Evolutionary conservation across 2,113 vertebrate genomes (phyloP).

Genomic region (Channa argus): DNA sequence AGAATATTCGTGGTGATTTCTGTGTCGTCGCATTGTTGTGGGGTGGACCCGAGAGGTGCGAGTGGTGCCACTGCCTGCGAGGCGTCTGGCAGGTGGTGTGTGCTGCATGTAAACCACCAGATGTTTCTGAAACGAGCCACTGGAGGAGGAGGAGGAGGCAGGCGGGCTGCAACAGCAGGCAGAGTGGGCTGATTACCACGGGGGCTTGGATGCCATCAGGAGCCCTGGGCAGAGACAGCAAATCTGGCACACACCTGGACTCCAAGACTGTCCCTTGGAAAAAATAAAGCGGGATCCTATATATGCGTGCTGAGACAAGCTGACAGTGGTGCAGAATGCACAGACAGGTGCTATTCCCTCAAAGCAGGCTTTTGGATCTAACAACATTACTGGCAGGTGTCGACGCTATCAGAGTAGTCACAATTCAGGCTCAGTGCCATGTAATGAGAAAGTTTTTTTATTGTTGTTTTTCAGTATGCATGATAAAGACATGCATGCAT

Average conservation of each 20-base stretch:
- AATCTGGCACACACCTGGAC: constrained; percentile 82
- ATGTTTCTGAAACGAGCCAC: constrained; percentile 83
- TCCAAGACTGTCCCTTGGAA: constrained; percentile 79
- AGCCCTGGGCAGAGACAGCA: constrained; percentile 81
- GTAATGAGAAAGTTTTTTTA: constrained; percentile 61
- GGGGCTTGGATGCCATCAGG: constrained; percentile 83
- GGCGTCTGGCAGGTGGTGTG: constrained; percentile 83
- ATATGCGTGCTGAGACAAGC: constrained; percentile 75
- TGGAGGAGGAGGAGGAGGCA: constrained; percentile 80
- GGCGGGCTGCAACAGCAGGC: constrained; percentile 79
- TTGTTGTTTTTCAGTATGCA: constrained; percentile 41
- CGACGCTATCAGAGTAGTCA: constrained; percentile 74
- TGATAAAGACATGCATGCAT: constrained; percentile 2
- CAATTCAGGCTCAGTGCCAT: constrained; percentile 75
- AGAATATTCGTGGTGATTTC: constrained; percentile 50
- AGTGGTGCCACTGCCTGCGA: constrained; percentile 74
- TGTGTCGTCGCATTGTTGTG: constrained; percentile 58
- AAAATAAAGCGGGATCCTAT: constrained; percentile 78
- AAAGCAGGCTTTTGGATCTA: constrained; percentile 77
- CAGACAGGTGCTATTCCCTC: constrained; percentile 81
- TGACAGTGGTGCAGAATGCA: constrained; percentile 78
- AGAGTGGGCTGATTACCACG: constrained; percentile 83
- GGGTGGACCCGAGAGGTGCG: constrained; percentile 60
- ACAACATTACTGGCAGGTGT: constrained; percentile 80
- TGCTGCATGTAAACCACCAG: constrained; percentile 84